phyloP scores from a whole-genome alignment of 2,888 invertebrate species.

The Scaeva pyrastri region DNA sequence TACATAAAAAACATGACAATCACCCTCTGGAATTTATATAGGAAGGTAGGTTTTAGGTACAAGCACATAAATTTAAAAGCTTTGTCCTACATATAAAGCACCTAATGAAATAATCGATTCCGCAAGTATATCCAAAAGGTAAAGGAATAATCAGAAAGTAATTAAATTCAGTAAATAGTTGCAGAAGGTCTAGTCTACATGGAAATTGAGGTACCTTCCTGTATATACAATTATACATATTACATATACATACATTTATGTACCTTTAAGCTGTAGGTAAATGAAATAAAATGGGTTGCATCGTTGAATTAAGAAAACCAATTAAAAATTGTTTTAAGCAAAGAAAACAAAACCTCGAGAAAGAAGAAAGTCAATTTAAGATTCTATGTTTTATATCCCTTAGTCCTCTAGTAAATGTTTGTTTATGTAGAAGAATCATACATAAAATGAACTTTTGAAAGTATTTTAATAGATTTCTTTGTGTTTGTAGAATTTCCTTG shows the following conservation, averaged over 20 bases:
- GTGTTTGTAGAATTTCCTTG: too few species aligned
- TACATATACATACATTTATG: too few species aligned
- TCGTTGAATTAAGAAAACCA: slow-evolving; percentile 19
- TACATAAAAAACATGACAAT: neutral
- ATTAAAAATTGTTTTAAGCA: neutral
- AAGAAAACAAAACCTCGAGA: neutral
- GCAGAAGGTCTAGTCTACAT: slow-evolving; percentile 4
- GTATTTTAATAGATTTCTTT: too few species aligned
- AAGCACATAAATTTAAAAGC: too few species aligned
- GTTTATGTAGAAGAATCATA: neutral
- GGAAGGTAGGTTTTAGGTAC: too few species aligned
- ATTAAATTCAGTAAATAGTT: slow-evolving; percentile 32
- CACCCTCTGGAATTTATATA: neutral
- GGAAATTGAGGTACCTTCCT: neutral
- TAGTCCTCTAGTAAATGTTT: neutral
- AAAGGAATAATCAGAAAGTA: slow-evolving; percentile 25
- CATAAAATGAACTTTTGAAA: too few species aligned
- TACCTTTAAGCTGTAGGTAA: neutral
- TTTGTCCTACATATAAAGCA: slow-evolving; percentile 19
- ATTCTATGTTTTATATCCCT: neutral
- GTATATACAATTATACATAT: too few species aligned
- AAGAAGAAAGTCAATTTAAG: neutral
- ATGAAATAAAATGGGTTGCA: slow-evolving; percentile 2
- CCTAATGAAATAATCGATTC: slow-evolving; percentile 19
- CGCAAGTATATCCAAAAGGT: neutral